Evolutionary conservation across 2,888 invertebrate genomes (phyloP).

Genomic region (Azorinus chamasolen): DNA sequence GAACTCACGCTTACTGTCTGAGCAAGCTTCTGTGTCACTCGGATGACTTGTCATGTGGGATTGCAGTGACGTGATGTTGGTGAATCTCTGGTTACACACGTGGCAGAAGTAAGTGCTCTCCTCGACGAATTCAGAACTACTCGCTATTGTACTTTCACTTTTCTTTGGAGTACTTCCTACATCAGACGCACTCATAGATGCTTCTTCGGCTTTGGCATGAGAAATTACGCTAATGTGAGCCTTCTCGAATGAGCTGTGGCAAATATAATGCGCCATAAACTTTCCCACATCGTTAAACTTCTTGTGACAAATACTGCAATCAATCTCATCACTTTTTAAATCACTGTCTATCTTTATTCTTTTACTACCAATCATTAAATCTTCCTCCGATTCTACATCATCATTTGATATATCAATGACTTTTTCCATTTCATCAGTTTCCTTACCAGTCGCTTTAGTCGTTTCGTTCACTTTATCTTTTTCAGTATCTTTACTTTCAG

Average conservation of each 20-base stretch:
- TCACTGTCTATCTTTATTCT: conserved; percentile 4
- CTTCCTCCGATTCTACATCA: conserved; percentile 21
- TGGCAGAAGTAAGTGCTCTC: conserved; percentile 48
- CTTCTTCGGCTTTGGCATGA: too few species aligned
- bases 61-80: conserved; percentile 23
- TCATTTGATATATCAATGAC: neutral
- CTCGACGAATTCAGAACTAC: conserved; percentile 3
- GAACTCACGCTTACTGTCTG: conserved; percentile 1
- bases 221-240: conserved; percentile 5
- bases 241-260: conserved; percentile 33
- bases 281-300: conserved; percentile 22
- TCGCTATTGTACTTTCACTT: conserved; percentile 11
- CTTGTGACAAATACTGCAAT: conserved; percentile 26
- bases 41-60: conserved; percentile 36
- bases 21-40: neutral
- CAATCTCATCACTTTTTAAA: neutral
- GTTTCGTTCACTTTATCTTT: neutral
- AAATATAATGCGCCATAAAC: conserved; percentile 35
- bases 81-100: conserved; percentile 44
- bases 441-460: neutral
- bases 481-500: neutral
- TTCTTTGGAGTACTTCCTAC: neutral
- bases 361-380: conserved; percentile 20
- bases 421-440: neutral
- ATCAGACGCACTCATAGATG: too few species aligned